Percentiles rank a stretch among this genome's conserved stretches.
Evolutionary conservation across 2,888 invertebrate genomes (phyloP).

Genomic region (Sceliomorpha sp.): DNA sequence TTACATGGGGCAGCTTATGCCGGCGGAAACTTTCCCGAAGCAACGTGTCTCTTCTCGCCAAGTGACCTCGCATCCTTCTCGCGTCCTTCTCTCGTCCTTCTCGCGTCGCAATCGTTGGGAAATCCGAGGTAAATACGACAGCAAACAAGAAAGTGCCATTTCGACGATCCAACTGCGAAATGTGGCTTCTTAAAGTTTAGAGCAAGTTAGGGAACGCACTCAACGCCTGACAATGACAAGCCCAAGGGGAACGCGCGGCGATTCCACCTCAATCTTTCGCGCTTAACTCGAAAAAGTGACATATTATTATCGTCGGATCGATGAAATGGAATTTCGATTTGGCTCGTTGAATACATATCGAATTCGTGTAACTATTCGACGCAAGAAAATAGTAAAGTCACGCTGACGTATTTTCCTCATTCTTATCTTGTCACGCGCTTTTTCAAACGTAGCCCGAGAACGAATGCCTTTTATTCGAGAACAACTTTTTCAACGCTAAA

Average conservation of each 20-base stretch:
- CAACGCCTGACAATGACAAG: constrained; percentile 30
- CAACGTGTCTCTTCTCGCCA: constrained; percentile 2
- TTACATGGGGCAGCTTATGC: constrained; percentile 2
- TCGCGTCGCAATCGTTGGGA: constrained; percentile 19
- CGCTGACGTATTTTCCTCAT: constrained; percentile 50
- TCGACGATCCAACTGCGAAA: constrained; percentile 34
- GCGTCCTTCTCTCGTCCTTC: constrained; percentile 18
- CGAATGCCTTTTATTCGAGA: constrained; percentile 43
- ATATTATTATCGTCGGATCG: constrained; percentile 45
- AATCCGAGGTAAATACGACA: constrained; percentile 47
- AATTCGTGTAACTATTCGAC: constrained; percentile 42
- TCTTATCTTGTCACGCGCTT: constrained; percentile 48
- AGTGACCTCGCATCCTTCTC: constrained; percentile 23
- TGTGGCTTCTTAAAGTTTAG: constrained; percentile 53
- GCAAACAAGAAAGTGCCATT: constrained; percentile 50
- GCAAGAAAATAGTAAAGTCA: constrained; percentile 47
- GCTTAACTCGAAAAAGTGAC: constrained; percentile 36
- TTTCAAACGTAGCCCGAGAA: constrained; percentile 34
- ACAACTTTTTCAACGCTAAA: constrained; percentile 46
- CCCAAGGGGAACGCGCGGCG: constrained; percentile 6
- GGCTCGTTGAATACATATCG: constrained; percentile 51
- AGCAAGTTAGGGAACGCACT: constrained; percentile 44
- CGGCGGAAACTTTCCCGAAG: background rate
- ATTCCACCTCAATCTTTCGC: too few species aligned
- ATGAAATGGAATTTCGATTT: constrained; percentile 32